A percentile compares a stretch with the other conserved stretches of the same genome.
These are phyloP conservation scores for Alauda arvensis DNA, from an alignment of 2,797 vertebrate species.

Conservation along the genomic window DNA sequence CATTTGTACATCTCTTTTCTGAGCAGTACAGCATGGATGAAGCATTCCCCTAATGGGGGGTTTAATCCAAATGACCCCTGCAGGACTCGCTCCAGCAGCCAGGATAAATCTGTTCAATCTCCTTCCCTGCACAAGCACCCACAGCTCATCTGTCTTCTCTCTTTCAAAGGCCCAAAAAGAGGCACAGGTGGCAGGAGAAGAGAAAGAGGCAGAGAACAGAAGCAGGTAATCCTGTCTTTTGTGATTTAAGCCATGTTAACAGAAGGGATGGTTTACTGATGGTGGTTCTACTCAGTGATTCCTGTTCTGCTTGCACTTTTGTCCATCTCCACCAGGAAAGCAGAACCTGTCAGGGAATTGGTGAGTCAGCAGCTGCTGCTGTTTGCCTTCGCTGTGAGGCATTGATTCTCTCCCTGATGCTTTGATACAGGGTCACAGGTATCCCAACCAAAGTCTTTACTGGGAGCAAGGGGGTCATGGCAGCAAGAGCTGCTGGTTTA, in stretches of 20 bases:
- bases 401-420: conserved; percentile 17
- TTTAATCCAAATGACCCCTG: conserved; percentile 1
- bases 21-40: not conserved
- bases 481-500: not conserved
- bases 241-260: conserved; percentile 30
- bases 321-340: conserved; percentile 1
- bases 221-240: conserved; percentile 2
- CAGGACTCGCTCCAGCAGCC: not conserved
- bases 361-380: conserved; percentile 50
- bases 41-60: not conserved
- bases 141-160: not conserved
- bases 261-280: conserved; percentile 23
- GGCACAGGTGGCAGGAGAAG: not conserved
- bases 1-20: not conserved
- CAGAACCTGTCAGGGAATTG: conserved; percentile 2
- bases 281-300: not conserved
- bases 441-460: conserved; percentile 30
- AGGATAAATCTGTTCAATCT: conserved; percentile 7
- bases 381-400: conserved; percentile 36
- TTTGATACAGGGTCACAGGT: conserved; percentile 28
- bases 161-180: not conserved
- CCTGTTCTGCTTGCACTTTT: not conserved
- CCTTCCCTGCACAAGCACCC: not conserved
- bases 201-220: not conserved
- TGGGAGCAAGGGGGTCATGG: not conserved